Percentiles rank a stretch among this genome's conserved stretches.
Conservation (phyloP, 2,797 vertebrate species). For the Zalophus californianus region DNA sequence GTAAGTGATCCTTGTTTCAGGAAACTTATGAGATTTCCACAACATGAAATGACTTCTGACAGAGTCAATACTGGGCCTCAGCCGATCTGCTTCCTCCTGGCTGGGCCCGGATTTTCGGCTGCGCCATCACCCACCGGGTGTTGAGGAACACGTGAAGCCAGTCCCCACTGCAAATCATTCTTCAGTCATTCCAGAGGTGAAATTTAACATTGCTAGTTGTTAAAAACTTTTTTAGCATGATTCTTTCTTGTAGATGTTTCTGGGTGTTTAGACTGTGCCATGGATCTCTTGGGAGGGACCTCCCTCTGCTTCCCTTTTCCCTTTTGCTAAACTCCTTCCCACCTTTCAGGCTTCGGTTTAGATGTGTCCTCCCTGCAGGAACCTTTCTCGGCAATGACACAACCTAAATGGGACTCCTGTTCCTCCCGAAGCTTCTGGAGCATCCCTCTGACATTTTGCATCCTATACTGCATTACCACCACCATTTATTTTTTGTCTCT, state of each 20-base stretch:
- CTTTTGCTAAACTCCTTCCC: neutral
- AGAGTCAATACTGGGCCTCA: neutral
- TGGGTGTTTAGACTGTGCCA: neutral
- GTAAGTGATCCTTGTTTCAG: constrained; percentile 15
- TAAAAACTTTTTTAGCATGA: neutral
- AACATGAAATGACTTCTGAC: constrained; percentile 40
- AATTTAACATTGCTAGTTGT: neutral
- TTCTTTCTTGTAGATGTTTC: constrained; percentile 15
- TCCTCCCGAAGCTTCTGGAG: rapidly evolving
- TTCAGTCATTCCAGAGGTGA: neutral
- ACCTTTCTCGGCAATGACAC: neutral
- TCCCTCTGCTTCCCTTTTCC: neutral
- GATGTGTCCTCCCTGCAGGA: neutral
- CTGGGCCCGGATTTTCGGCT: neutral
- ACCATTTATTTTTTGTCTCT: neutral
- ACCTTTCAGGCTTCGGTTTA: neutral
- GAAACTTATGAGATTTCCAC: constrained; percentile 8
- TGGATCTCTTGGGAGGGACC: neutral
- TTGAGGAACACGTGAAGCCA: neutral
- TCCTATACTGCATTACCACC: neutral
- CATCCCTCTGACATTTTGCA: neutral
- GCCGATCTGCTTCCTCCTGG: neutral
- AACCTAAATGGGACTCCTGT: neutral
- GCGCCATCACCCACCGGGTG: rapidly evolving
- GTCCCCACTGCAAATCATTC: neutral